A percentile compares a stretch with the other conserved stretches of the same genome.
Evolutionary conservation across 1,140 invertebrate species (phyloP).

Genomic region (Batillaria attramentaria): DNA sequence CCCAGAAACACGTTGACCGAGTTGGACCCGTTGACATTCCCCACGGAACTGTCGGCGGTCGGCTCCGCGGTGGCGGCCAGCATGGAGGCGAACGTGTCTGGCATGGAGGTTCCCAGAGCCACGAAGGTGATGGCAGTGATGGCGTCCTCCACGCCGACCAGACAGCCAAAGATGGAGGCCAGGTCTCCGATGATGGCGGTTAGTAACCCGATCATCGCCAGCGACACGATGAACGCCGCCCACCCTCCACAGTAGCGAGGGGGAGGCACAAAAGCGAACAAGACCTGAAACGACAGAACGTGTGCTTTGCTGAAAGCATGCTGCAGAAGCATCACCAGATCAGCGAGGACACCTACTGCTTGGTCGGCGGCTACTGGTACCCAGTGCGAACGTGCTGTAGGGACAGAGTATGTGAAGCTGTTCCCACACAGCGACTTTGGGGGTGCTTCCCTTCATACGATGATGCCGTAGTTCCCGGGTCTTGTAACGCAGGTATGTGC

Average conservation of each 20-base stretch:
- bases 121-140: constrained; percentile 83
- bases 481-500: no score
- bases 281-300: constrained; percentile 70
- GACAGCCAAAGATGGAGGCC: constrained; percentile 79
- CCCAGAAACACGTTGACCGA: constrained; percentile 80
- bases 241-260: constrained; percentile 76
- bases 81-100: constrained; percentile 78
- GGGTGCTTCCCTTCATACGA: no score
- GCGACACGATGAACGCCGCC: constrained; percentile 78
- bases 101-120: constrained; percentile 81
- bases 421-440: no score
- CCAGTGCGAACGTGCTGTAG: no score
- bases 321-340: no score
- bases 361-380: no score
- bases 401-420: no score
- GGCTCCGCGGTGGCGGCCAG: constrained; percentile 73
- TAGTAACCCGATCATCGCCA: constrained; percentile 76
- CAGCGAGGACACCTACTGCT: no score
- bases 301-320: no score
- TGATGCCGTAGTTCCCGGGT: no score
- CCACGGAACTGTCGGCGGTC: constrained; percentile 74
- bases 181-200: constrained; percentile 79
- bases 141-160: constrained; percentile 75
- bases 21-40: constrained; percentile 75
- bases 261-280: constrained; percentile 79